phyloP scores from a whole-genome alignment of 1,140 invertebrate species.

The Pentalonia nigronervosa region DNA sequence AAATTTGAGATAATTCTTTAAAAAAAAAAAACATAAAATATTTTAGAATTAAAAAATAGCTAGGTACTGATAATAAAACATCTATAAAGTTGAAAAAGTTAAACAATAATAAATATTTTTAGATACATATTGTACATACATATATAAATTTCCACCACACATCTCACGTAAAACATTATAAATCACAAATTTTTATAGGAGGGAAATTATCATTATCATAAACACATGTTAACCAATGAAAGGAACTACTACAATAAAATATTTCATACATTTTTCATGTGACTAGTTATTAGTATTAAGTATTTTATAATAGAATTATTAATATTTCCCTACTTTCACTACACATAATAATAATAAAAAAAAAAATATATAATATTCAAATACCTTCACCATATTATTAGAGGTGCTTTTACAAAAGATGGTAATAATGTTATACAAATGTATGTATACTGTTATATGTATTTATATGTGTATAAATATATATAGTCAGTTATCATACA shows the following conservation, averaged over 20 bases:
- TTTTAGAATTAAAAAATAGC: background rate
- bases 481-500: slow-evolving; percentile 4
- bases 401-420: background rate
- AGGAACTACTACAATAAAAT: slow-evolving; percentile 27
- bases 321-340: background rate
- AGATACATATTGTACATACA: background rate
- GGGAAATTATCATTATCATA: background rate
- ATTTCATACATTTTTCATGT: background rate
- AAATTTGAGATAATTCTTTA: slow-evolving; percentile 19
- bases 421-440: slow-evolving; percentile 26
- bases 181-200: slow-evolving; percentile 10
- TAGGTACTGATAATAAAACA: slow-evolving; percentile 4
- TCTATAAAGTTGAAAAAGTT: slow-evolving; percentile 37
- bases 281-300: slow-evolving; percentile 35
- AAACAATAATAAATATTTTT: background rate
- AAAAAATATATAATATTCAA: background rate
- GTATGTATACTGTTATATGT: background rate
- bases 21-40: slow-evolving; percentile 29
- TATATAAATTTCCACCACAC: background rate
- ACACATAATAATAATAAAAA: background rate
- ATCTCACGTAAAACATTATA: background rate
- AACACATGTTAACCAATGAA: background rate
- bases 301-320: slow-evolving; percentile 9
- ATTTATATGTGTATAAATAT: background rate
- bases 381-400: slow-evolving; percentile 41